Evolutionary conservation across 2,797 vertebrate genomes (phyloP).

Genomic region (Hyperoplus immaculatus): DNA sequence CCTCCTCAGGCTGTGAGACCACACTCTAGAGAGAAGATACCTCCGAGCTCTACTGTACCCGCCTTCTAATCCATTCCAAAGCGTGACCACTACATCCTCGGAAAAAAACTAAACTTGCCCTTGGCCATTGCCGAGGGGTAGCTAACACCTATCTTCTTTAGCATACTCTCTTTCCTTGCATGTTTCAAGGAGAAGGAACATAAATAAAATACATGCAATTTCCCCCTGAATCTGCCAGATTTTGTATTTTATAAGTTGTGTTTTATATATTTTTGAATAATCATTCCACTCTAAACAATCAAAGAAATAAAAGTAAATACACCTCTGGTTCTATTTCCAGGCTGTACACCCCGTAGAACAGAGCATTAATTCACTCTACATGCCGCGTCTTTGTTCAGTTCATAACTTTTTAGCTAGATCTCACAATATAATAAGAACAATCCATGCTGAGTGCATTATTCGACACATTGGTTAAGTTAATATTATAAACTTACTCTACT

Average conservation of each 20-base stretch:
- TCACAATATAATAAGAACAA: not conserved
- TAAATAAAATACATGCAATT: conserved; percentile 39
- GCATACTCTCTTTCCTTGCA: conserved; percentile 45
- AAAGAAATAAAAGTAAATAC: no score
- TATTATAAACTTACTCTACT: not conserved
- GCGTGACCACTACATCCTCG: conserved; percentile 69
- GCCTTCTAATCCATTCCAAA: conserved; percentile 79
- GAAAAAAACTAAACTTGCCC: conserved; percentile 79
- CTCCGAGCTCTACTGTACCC: conserved; percentile 63
- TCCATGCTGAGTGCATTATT: not conserved
- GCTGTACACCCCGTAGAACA: no score
- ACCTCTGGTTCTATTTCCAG: no score
- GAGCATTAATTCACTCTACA: no score
- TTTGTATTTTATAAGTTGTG: not conserved
- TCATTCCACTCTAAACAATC: no score
- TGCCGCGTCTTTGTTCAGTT: conserved; percentile 1
- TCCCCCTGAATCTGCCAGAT: conserved; percentile 10
- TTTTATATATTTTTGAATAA: conserved; percentile 13
- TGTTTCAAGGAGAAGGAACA: conserved; percentile 47
- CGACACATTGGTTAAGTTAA: not conserved
- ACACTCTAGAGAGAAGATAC: conserved; percentile 77
- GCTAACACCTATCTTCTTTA: conserved; percentile 69
- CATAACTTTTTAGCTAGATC: conserved; percentile 3
- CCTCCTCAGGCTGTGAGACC: conserved; percentile 75
- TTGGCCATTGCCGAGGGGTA: conserved; percentile 71